Evolutionary conservation across 2,797 vertebrate genomes (phyloP).

Genomic region (Apogon talboti): DNA sequence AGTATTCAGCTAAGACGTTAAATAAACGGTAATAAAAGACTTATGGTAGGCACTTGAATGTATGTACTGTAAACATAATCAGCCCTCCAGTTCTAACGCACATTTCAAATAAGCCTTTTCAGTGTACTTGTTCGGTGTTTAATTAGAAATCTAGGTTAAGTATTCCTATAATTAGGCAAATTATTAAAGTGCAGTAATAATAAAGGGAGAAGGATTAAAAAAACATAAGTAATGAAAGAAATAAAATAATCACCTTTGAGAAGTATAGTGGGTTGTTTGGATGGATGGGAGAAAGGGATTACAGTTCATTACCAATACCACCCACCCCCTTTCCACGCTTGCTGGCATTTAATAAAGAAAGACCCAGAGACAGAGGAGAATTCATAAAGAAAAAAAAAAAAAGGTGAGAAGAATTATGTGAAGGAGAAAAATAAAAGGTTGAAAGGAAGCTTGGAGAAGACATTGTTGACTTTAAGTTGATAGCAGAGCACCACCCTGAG

Average conservation of each 20-base stretch:
- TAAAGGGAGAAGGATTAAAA: neutral
- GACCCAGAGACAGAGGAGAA: conserved; percentile 29
- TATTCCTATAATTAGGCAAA: neutral
- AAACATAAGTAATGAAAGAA: neutral
- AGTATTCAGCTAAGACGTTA: no score
- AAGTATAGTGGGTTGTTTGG: conserved; percentile 28
- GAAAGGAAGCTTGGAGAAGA: conserved; percentile 24
- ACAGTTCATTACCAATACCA: conserved; percentile 55
- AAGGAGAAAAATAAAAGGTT: conserved; percentile 34
- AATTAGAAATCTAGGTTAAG: neutral
- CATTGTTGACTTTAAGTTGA: conserved; percentile 19
- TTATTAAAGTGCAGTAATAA: neutral
- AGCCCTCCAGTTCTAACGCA: neutral
- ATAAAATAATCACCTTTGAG: conserved; percentile 12
- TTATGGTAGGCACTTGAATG: no score
- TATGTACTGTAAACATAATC: no score
- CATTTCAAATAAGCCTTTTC: neutral
- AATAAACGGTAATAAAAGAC: no score
- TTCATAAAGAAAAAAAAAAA: conserved; percentile 14
- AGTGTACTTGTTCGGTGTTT: neutral
- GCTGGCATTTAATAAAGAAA: conserved; percentile 58
- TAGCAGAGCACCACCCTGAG: conserved; percentile 17
- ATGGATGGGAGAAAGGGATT: conserved; percentile 51
- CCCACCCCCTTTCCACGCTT: conserved; percentile 33
- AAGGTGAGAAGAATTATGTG: conserved; percentile 24